phyloP scores from a whole-genome alignment of 2,113 vertebrate genomes.

The Otocyon megalotis region DNA sequence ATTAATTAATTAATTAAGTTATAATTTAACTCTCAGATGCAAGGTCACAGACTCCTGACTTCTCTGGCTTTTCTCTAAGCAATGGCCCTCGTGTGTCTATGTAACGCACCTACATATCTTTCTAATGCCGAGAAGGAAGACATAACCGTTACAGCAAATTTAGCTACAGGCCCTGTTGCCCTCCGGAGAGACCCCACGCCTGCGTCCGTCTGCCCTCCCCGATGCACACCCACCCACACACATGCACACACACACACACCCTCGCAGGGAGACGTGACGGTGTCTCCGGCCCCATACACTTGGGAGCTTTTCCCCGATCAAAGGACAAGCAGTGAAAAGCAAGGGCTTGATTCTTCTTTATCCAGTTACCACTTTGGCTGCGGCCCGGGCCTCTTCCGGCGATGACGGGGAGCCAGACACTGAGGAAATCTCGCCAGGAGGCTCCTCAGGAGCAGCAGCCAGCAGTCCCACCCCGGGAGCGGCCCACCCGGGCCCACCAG shows the following conservation, averaged over 20 bases:
- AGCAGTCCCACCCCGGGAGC: neutral
- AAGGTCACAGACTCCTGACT: neutral
- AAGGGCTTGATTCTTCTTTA: fast-evolving
- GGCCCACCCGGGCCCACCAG: too few species aligned
- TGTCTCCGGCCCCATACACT: neutral
- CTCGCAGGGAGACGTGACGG: fast-evolving
- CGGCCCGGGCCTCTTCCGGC: neutral
- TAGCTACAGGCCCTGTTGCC: neutral
- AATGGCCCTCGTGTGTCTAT: neutral
- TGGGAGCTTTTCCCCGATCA: neutral
- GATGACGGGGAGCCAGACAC: too few species aligned
- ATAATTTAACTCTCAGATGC: neutral
- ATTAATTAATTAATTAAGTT: too few species aligned
- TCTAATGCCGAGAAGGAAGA: neutral
- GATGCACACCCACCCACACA: fast-evolving
- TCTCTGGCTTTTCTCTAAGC: neutral
- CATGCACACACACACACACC: neutral
- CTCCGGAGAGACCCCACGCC: neutral
- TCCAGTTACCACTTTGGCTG: fast-evolving
- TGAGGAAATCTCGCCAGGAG: fast-evolving
- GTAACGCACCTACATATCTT: neutral
- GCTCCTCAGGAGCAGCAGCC: neutral
- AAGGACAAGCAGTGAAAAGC: neutral
- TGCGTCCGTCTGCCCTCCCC: neutral
- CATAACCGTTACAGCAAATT: neutral